These are phyloP conservation scores for Ectemnius lituratus DNA, from an alignment of 2,888 invertebrate species.

Conservation along the genomic window DNA sequence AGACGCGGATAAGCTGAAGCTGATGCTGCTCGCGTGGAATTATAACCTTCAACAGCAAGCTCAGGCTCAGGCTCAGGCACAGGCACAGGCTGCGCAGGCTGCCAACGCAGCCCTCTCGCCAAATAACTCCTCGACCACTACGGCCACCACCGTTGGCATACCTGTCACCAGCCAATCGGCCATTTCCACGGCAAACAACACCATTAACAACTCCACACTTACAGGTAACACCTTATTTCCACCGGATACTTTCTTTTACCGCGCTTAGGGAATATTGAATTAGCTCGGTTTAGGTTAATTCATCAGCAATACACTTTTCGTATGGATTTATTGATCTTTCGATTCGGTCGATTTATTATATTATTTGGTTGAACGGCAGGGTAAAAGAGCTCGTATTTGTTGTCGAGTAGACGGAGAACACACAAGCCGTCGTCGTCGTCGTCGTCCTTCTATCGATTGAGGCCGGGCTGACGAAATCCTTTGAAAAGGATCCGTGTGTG, in stretches of 20 bases:
- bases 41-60: constrained; percentile 85
- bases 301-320: too few species aligned
- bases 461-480: constrained; percentile 30
- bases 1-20: constrained; percentile 92
- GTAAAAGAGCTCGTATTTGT: not conserved
- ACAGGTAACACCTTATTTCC: constrained; percentile 75
- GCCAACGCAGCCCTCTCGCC: constrained; percentile 74
- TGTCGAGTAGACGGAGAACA: not conserved
- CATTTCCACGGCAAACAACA: constrained; percentile 77
- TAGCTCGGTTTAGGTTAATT: too few species aligned
- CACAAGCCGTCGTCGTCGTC: not conserved
- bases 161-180: constrained; percentile 76
- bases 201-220: constrained; percentile 76
- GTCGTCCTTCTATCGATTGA: constrained; percentile 17
- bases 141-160: constrained; percentile 73
- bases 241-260: constrained; percentile 18
- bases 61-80: constrained; percentile 72
- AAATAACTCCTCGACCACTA: constrained; percentile 74
- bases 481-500: constrained; percentile 27
- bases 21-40: constrained; percentile 93
- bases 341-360: too few species aligned
- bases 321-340: too few species aligned
- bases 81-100: constrained; percentile 73
- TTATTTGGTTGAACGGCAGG: too few species aligned
- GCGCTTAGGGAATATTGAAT: not conserved